These are phyloP conservation scores for Hymenopus coronatus DNA, from an alignment of 2,888 invertebrate species.

Conservation along the genomic window DNA sequence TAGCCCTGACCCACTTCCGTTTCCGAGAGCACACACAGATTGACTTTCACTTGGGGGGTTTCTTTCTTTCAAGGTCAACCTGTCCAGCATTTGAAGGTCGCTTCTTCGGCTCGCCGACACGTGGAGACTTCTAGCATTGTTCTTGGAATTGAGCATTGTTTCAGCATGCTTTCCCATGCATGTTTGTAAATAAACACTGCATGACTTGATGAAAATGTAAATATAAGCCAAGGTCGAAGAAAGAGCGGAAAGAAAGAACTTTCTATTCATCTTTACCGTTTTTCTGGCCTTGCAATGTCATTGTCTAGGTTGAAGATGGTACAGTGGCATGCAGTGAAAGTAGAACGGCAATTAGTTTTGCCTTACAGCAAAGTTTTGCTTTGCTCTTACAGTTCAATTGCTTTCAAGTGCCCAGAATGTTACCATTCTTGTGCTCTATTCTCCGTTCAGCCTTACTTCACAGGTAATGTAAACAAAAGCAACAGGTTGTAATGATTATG, in stretches of 20 bases:
- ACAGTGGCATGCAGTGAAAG: too few species aligned
- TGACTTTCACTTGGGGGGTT: neutral
- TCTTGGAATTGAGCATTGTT: neutral
- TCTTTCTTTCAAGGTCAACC: constrained; percentile 22
- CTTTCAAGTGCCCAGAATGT: too few species aligned
- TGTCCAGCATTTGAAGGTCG: neutral
- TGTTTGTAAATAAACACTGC: neutral
- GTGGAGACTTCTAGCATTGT: neutral
- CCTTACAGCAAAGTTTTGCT: too few species aligned
- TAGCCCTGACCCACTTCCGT: neutral
- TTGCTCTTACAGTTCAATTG: too few species aligned
- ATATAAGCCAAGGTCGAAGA: neutral
- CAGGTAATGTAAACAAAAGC: too few species aligned
- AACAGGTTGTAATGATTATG: too few species aligned
- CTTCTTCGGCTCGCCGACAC: neutral
- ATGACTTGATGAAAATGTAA: neutral
- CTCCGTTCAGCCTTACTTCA: too few species aligned
- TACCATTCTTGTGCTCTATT: too few species aligned
- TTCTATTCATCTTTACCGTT: neutral
- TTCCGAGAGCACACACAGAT: neutral
- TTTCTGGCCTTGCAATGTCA: neutral
- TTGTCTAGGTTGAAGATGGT: neutral
- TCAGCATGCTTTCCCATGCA: neutral
- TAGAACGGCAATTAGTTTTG: too few species aligned
- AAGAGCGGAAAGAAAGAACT: neutral